phyloP scores from a whole-genome alignment of 1,140 invertebrate genomes.

The Zaprionus ornatus region DNA sequence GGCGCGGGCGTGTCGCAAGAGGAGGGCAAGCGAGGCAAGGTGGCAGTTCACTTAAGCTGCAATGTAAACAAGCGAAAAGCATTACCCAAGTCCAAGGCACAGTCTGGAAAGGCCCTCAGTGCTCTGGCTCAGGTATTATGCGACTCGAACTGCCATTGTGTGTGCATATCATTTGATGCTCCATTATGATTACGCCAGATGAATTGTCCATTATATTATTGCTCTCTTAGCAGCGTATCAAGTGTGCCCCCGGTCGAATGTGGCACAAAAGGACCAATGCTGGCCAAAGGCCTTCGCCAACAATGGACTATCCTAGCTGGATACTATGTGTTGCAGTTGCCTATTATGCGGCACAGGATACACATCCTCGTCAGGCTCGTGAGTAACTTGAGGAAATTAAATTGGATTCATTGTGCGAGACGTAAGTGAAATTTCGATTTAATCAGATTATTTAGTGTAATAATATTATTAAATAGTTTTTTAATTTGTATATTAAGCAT shows the following conservation, averaged over 20 bases:
- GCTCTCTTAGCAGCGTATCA: slow-evolving; percentile 34
- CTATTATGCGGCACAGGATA: neutral
- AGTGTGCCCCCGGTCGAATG: neutral
- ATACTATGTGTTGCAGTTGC: neutral
- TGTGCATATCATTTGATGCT: slow-evolving; percentile 39
- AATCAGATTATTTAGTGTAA: neutral
- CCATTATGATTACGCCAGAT: slow-evolving; percentile 46
- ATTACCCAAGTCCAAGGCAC: slow-evolving; percentile 57
- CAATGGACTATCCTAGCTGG: slow-evolving; percentile 4
- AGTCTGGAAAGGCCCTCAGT: slow-evolving; percentile 46
- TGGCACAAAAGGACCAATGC: slow-evolving; percentile 10
- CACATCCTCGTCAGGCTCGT: too few relatives aligned
- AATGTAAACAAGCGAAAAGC: slow-evolving; percentile 74
- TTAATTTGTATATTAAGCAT: neutral
- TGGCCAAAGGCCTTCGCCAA: slow-evolving; percentile 7
- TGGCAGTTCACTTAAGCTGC: slow-evolving; percentile 60
- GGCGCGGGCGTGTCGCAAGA: neutral
- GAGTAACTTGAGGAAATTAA: neutral
- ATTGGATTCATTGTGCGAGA: neutral
- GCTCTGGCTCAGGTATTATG: slow-evolving; percentile 3
- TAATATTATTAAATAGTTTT: neutral
- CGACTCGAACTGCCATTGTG: slow-evolving; percentile 34
- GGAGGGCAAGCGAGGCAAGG: neutral
- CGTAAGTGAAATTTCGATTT: slow-evolving; percentile 1
- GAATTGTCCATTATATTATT: slow-evolving; percentile 48